Conservation (phyloP, 2,113 vertebrate species). For the Elachura formosa region DNA sequence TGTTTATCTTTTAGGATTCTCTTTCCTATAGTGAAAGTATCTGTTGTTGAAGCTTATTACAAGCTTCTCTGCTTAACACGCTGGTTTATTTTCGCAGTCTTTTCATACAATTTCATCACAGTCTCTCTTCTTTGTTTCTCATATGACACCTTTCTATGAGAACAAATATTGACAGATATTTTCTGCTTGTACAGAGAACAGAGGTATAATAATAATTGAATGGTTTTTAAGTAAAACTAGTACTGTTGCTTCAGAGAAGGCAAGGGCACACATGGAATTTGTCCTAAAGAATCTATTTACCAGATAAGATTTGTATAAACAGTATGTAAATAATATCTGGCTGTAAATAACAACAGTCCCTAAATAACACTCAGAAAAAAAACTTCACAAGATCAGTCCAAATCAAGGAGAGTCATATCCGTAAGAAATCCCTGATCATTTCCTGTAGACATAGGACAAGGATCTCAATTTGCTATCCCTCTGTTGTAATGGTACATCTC, state of each 20-base stretch:
- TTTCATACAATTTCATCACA: not conserved
- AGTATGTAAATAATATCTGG: not conserved
- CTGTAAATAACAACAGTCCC: not conserved
- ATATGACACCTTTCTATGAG: not conserved
- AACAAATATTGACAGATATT: not conserved
- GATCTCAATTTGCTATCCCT: not conserved
- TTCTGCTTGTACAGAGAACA: not conserved
- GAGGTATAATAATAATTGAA: not conserved
- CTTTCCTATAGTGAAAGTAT: not conserved
- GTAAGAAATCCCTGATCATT: not conserved
- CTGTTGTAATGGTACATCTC: not conserved
- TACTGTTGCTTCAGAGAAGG: not conserved
- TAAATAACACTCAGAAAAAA: not conserved
- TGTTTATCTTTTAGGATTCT: not conserved
- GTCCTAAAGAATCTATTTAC: not conserved
- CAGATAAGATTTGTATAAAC: not conserved
- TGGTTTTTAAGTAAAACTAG: not conserved
- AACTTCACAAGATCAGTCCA: not conserved
- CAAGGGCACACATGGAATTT: not conserved
- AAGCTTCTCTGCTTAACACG: not conserved
- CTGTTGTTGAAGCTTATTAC: not conserved
- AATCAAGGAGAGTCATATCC: not conserved
- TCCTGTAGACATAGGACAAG: not conserved
- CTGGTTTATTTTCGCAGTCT: conserved; percentile 20
- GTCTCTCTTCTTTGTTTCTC: not conserved